Conservation (phyloP, 2,888 invertebrate genomes). For the Lysandra coridon region DNA sequence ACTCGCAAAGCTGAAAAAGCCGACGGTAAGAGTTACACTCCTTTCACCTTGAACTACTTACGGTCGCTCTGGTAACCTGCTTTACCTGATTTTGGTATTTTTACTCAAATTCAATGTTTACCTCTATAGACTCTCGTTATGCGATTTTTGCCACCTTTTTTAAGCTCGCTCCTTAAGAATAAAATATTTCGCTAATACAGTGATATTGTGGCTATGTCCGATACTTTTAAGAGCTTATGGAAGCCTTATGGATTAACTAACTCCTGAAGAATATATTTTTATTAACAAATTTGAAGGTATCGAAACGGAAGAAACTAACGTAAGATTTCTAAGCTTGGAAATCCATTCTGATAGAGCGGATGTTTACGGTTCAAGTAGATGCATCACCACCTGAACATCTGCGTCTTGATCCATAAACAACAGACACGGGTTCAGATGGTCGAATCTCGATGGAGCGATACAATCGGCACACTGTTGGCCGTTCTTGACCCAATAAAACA, state of each 20-base stretch:
- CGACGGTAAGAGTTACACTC: not conserved
- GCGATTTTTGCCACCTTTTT: too few species aligned
- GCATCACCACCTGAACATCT: not conserved
- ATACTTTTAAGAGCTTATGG: not conserved
- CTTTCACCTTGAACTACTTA: slow-evolving; percentile 19
- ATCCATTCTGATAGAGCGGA: not conserved
- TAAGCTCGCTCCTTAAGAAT: too few species aligned
- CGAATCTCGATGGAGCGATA: not conserved
- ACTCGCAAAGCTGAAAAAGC: not conserved
- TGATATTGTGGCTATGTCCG: too few species aligned
- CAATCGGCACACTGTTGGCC: not conserved
- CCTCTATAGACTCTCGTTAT: not conserved
- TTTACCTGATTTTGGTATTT: not conserved
- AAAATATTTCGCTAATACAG: too few species aligned
- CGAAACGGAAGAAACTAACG: not conserved
- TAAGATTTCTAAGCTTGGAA: too few species aligned
- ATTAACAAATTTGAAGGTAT: not conserved
- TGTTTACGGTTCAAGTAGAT: not conserved
- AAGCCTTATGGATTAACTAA: not conserved
- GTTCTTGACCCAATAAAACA: slow-evolving; percentile 34
- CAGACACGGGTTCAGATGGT: not conserved
- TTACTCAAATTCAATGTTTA: not conserved
- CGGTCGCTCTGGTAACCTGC: not conserved
- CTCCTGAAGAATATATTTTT: not conserved
- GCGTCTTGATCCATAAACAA: not conserved